Base-by-base conservation (phyloP, 2,797 vertebrate genomes). In the Pelobates cultripes region DNA sequence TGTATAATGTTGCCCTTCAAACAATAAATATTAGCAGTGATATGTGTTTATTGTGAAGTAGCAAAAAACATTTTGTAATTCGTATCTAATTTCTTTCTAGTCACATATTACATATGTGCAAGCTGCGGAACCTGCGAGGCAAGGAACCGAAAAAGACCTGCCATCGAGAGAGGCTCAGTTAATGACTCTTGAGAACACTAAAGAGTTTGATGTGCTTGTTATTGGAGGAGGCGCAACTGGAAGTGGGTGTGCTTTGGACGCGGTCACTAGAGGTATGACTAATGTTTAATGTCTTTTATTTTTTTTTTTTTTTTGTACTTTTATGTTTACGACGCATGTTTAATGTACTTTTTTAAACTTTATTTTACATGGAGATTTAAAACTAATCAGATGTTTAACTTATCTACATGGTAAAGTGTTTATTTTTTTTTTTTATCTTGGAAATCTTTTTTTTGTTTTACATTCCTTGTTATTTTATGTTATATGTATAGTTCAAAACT, bases 181-280 rank as follows among this genome's bases (percentile, higher is more conserved):
- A 0, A 2, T 79, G 0, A 82, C 90, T 2, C 91, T 98, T 86
- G 88, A 86, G 3, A 90, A 77, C 89, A 89, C 91, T 0, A 68
- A 87, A 0, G 96, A 98, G 86, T 99, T 98, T 42, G 98, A 99
- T 1, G 91, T 99, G 0, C 92, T 99, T 2, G 86, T 99, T 2
- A 95, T 99, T 0, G 98, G 98, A 0, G 98, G 98, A 4, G 98
- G 98, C 55, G 98, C 98, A 79, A 99, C 98, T 0, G 98, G 98
- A 4, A 90, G 95, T 0, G 98, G 98, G 87, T 99, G 98, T 87
- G 98, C 98, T 53, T 93, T 99, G 81, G 98, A 99, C 0, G 95
- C 98, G 0, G 95, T 96, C 90, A 97, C 97, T 2, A 95, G 98
- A 91, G 97, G 98, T 98, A 86, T 92, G 94, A 5, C 40, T 43